These are phyloP conservation scores for Lottia scabra DNA, from an alignment of 2,888 invertebrate genomes.

Conservation along the genomic window DNA sequence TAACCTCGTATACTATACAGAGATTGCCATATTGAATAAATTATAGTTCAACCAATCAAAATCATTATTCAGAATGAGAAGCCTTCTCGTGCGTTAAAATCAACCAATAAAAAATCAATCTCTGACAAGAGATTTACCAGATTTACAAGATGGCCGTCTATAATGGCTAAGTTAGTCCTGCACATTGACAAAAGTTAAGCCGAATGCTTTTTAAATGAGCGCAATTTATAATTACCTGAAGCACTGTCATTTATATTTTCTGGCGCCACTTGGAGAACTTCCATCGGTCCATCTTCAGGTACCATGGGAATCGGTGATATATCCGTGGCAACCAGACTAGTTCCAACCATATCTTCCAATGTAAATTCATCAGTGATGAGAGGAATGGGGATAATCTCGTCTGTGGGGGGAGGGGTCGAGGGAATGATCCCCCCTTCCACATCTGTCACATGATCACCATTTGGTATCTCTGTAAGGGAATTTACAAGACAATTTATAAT, in stretches of 20 bases:
- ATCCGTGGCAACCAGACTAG: constrained; percentile 6
- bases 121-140: too few relatives aligned
- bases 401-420: constrained; percentile 27
- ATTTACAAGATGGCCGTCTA: too few relatives aligned
- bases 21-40: too few relatives aligned
- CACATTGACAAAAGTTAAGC: too few relatives aligned
- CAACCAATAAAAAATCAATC: too few relatives aligned
- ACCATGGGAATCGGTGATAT: neutral
- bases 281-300: neutral
- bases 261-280: neutral
- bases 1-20: too few relatives aligned
- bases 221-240: constrained; percentile 1
- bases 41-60: too few relatives aligned
- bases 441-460: neutral
- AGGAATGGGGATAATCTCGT: constrained; percentile 21
- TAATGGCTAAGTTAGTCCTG: too few relatives aligned
- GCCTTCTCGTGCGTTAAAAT: too few relatives aligned
- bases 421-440: neutral
- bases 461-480: neutral
- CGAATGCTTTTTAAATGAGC: too few relatives aligned
- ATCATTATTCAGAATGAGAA: too few relatives aligned
- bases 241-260: constrained; percentile 15
- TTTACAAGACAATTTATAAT: too few relatives aligned
- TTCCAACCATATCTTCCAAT: constrained; percentile 15
- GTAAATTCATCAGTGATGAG: constrained; percentile 16